Conservation (phyloP, 1,140 invertebrate species). For the Ceratina australensis region DNA sequence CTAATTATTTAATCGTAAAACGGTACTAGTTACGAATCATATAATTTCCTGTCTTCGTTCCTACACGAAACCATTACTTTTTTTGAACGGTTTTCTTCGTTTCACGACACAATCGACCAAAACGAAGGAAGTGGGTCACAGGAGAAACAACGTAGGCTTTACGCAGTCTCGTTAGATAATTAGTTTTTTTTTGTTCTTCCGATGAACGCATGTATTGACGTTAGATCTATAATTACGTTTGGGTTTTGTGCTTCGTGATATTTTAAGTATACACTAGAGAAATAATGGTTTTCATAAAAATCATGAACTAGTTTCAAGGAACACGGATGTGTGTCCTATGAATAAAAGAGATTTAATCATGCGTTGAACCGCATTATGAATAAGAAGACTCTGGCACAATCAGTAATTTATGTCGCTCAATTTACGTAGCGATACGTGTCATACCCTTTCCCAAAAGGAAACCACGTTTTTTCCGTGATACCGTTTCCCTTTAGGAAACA, state of each 20-base stretch:
- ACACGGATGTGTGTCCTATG: too few relatives aligned
- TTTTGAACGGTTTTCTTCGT: not conserved
- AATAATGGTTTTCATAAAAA: too few relatives aligned
- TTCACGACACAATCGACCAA: not conserved
- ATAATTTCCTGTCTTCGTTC: not conserved
- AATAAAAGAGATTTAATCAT: too few relatives aligned
- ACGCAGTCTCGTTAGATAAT: not conserved
- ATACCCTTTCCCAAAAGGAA: not conserved
- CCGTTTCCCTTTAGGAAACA: too few relatives aligned
- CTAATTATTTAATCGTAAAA: not conserved
- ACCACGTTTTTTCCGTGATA: not conserved
- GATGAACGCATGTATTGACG: not conserved
- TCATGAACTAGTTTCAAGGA: too few relatives aligned
- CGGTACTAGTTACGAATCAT: not conserved
- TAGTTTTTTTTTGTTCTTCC: constrained; percentile 1
- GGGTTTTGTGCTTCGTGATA: not conserved
- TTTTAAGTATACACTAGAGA: not conserved
- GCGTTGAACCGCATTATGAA: too few relatives aligned
- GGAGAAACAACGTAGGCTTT: constrained; percentile 4
- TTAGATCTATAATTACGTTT: constrained; percentile 10
- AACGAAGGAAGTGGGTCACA: not conserved
- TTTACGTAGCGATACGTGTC: not conserved
- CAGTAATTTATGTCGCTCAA: too few relatives aligned
- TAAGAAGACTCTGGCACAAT: too few relatives aligned
- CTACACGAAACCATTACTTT: not conserved